Evolutionary conservation across 2,113 vertebrate genomes (phyloP).

Genomic region (Gadus macrocephalus): DNA sequence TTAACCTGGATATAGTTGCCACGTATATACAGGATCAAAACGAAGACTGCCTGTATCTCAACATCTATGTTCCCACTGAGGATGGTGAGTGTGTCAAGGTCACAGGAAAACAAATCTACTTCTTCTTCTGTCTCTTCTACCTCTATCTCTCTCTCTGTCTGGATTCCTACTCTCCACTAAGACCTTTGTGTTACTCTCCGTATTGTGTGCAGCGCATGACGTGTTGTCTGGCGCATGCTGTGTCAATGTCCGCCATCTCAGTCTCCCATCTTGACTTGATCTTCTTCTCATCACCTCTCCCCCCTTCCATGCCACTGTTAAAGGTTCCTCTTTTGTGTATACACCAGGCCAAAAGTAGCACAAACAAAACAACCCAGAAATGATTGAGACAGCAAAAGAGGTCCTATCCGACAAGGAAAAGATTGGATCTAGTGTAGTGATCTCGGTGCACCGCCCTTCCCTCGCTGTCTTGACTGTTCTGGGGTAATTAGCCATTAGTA

Average conservation of each 20-base stretch:
- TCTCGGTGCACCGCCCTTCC: constrained; percentile 69
- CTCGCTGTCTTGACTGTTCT: constrained; percentile 75
- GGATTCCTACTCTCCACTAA: constrained; percentile 31
- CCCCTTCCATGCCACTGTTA: constrained; percentile 78
- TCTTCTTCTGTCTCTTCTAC: constrained; percentile 38
- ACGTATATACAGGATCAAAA: constrained; percentile 98
- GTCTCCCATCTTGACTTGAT: constrained; percentile 71
- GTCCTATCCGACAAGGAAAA: constrained; percentile 54
- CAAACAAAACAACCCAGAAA: constrained; percentile 44
- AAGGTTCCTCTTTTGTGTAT: constrained; percentile 82
- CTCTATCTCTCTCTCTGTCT: constrained; percentile 14
- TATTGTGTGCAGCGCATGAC: constrained; percentile 85
- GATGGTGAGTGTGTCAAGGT: constrained; percentile 92
- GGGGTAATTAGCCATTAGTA: constrained; percentile 60
- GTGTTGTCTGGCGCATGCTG: constrained; percentile 85
- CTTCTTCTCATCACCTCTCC: constrained; percentile 74
- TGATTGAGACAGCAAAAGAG: constrained; percentile 48
- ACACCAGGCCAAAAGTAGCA: constrained; percentile 34
- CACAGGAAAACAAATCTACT: constrained; percentile 42
- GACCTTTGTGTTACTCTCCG: constrained; percentile 65
- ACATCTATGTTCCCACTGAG: constrained; percentile 99
- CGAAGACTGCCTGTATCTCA: constrained; percentile 98
- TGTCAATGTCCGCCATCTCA: constrained; percentile 73
- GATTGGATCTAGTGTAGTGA: constrained; percentile 59
- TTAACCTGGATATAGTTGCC: constrained; percentile 98